Evolutionary conservation across 2,797 vertebrate species (phyloP), one percentile per base, ranked within the genome.

Genomic region (Sebastes taczanowskii): DNA sequence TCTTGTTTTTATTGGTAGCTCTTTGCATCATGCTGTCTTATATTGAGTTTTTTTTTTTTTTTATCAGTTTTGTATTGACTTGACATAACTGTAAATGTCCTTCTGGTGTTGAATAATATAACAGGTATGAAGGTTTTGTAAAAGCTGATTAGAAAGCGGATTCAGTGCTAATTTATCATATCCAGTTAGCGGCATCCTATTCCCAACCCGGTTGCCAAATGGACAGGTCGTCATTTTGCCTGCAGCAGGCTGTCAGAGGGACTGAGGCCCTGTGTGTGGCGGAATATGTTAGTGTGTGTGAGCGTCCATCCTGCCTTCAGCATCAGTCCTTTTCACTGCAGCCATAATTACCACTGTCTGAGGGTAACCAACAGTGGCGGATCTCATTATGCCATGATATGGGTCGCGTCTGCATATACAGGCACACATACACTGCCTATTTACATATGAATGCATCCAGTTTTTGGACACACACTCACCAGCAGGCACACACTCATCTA

Each of bases 301-400:
- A 72, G 71, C 56, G 84, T 93, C 93, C 91, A 75, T 90, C 88
- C 86, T 69, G 82, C 91, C 92, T 88, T 91, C 91, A 90, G 81
- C 89, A 74, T 90, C 86, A 60, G 65, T 85, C 89, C 88, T 83
- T 92, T 92, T 91, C 89, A 91, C 90, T 85, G 86, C 77, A 78
- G 89, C 91, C 92, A 87, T 95, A 95, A 95, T 95, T 94, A 94
- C 94, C 92, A 84, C 85, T 88, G 92, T 92, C 93, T 91, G 91
- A 95, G 92, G 92, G 93, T 96, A 95, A 96, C 95, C 94, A 94
- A 87, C 93, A 94, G 91, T 93, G 92, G 92, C 92, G 93, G 93
- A 94, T 96, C 94, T 95, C 94, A 96, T 96, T 96, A 96, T 90
- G 92, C 85, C 89, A 84, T 91, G 94, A 95, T 94, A 94, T 83